Evolutionary conservation across 2,888 invertebrate genomes (phyloP).

Genomic region (Stratiomys singularior): DNA sequence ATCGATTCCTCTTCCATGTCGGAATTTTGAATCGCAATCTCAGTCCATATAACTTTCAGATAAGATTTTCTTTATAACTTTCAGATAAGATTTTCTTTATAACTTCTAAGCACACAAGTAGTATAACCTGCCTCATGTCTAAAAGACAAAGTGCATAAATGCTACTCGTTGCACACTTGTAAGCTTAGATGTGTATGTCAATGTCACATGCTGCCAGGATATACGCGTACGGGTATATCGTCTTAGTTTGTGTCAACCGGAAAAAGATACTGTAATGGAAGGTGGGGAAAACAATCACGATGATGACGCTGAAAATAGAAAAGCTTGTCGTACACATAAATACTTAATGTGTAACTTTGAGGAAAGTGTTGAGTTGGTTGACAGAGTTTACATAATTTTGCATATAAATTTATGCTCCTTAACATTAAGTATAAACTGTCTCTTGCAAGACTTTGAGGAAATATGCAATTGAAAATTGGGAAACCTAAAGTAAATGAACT

Average conservation of each 20-base stretch:
- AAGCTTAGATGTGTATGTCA: not conserved
- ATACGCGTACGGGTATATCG: not conserved
- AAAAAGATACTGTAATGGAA: not conserved
- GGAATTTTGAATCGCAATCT: not conserved
- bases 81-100: constrained; percentile 4
- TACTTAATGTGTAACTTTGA: not conserved
- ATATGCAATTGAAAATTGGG: too few species aligned
- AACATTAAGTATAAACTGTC: not conserved
- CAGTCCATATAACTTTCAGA: not conserved
- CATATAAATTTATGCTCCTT: not conserved
- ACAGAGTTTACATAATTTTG: not conserved
- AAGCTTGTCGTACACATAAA: not conserved
- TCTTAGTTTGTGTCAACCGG: not conserved
- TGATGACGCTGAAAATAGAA: not conserved
- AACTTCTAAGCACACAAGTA: not conserved
- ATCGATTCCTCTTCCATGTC: not conserved
- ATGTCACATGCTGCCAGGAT: too few species aligned
- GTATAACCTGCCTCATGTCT: not conserved
- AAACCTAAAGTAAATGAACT: too few species aligned
- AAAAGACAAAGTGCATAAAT: not conserved
- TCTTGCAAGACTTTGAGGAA: not conserved
- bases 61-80: constrained; percentile 2
- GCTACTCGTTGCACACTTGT: not conserved
- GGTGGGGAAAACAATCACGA: not conserved
- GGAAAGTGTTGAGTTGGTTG: not conserved